Evolutionary conservation across 2,113 vertebrate species (phyloP).

Genomic region (Mormyrus lacerda): DNA sequence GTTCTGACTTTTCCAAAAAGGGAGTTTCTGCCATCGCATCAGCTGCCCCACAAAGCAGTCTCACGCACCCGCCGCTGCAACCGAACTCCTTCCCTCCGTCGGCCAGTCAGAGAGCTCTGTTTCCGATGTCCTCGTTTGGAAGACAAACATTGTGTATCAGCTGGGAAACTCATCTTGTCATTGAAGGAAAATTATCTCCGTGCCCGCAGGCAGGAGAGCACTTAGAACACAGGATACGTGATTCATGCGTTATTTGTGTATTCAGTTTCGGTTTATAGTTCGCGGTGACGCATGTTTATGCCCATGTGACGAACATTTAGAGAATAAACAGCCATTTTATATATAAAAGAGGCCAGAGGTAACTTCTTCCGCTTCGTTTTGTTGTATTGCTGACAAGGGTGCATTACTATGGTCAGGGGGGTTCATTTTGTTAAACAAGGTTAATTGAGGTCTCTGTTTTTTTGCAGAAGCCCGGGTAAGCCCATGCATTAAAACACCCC

Average conservation of each 20-base stretch:
- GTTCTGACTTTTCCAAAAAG: background rate
- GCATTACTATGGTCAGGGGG: background rate
- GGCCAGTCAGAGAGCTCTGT: background rate
- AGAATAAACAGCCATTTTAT: conserved; percentile 2
- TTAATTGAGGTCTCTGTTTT: background rate
- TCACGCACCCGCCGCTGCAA: background rate
- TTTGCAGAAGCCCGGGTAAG: background rate
- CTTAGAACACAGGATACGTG: background rate
- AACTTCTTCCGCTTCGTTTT: background rate
- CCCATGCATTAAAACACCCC: background rate
- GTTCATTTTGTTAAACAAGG: background rate
- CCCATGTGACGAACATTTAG: background rate
- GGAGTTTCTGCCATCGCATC: background rate
- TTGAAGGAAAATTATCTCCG: background rate
- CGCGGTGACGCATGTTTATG: background rate
- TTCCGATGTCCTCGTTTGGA: background rate
- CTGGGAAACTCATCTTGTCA: background rate
- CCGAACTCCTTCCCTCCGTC: background rate
- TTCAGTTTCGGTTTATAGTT: background rate
- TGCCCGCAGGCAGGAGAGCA: background rate
- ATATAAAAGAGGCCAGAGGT: background rate
- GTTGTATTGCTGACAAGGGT: background rate
- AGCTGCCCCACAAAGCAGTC: background rate
- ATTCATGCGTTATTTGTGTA: conserved; percentile 1
- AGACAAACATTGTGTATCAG: conserved; percentile 1